Evolutionary conservation across 2,888 invertebrate species (phyloP), one percentile per base, ranked within the genome.

Genomic region (Eumacrocentrus americanus): DNA sequence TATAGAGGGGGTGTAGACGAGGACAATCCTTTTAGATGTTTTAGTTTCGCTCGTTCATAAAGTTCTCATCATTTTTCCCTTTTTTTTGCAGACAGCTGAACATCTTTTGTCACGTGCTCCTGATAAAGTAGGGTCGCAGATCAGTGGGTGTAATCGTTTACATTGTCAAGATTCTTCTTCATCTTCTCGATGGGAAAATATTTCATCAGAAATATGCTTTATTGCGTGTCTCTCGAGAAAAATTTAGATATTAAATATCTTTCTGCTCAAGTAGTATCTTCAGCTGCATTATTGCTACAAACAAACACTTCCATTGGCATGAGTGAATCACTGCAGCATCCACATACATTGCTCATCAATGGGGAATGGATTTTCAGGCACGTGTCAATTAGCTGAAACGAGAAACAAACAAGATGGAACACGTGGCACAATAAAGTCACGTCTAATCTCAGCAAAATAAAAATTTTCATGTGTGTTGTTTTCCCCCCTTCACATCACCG

Each of bases 341-440:
- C 18, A 52, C 22, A 23, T n/a, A 23, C 14, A 52, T 40, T 50
- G 34, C 34, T 16, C 37, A 40, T 52, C 23, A 25, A 37, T 53
- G 16, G 42, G 25, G 34, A 44, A 12, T 34, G 44, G 58, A 52
- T 64, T 61, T 29, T 54, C 47, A 62, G 64, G 66, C 73, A 72
- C 73, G 72, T 72, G 72, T 70, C 73, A 72, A 73, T 72, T 73
- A 73, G 70, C 60, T 63, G 63, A 61, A 69, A 72, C 63, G 68
- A 69, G 65, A 67, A 69, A 72, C 61, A 69, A 69, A 70, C 67
- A 63, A 64, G 58, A 56, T 42, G n/a, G 35, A 25, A 20, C 46
- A 63, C 63, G 66, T 62, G 64, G 14, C 63, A 58, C n/a, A n/a
- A n/a, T 54, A 59, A 54, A 38, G 25, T 56, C 53, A 64, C 50